Base-by-base conservation (phyloP, 2,888 invertebrate genomes). In the Chrysolina oricalcia region DNA sequence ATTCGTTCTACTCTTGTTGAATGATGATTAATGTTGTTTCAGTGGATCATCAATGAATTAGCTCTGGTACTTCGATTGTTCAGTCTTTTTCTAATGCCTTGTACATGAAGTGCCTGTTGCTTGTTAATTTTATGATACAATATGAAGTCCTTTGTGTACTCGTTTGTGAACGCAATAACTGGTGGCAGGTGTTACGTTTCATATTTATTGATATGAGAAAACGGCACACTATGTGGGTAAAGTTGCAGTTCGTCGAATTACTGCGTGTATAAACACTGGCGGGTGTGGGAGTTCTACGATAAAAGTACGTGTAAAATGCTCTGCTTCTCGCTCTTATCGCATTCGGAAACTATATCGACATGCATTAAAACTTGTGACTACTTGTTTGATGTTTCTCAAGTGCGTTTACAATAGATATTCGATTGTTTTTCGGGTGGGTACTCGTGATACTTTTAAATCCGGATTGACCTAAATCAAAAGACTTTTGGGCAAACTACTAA, bases 101-200 rank as follows among this genome's bases (percentile, higher is more conserved):
- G 35, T 27, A 27, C 35, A 35, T 8, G 3, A 27, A 8, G 35
- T 8, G 4, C 3, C 0, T 35, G 35, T 35, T 35, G 35, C 8
- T 35, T 35, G 35, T 8, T 35, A n/a, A 8, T 35, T n/a, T 56
- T 19, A 19, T 56, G 19, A 62, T 35, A 19, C 27, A 62, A 62
- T 11, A 35, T 62, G 27, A 23, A 23, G 27, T 62, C 21, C 40
- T 41, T 27, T 63, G 63, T 40, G 17, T 35, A 23, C 13, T 43
- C 19, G 41, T 64, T 43, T 21, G 64, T 64, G 64, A 41, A 43
- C 64, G 35, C 35, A 43, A 64, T 64, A 41, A 41, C 43, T 43
- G 15, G 41, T 64, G 64, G 41, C 64, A 64, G 64, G 64, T 64
- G 64, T 64, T 43, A 21, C 6, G 43, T 64, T 64, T 43, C 64